Evolutionary conservation across 37 sponge, comb jelly and placozoan genomes (phyloP).

Genomic region (Cladorhizidae sp.): DNA sequence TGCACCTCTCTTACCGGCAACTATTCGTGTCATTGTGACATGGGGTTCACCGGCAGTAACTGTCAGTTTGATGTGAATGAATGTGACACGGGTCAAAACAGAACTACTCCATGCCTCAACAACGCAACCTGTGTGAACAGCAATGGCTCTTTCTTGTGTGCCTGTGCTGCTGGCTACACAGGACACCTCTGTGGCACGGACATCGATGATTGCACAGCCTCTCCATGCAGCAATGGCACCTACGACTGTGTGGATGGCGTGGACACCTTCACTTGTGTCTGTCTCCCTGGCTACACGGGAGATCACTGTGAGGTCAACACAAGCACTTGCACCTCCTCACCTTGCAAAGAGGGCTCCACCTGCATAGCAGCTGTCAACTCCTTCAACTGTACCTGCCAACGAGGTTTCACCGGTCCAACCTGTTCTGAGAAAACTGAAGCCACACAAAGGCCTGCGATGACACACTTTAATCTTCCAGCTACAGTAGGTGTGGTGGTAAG

Average conservation of each 20-base stretch:
- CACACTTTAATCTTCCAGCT: background rate
- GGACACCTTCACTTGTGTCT: slow-evolving; percentile 16
- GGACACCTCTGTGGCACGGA: slow-evolving; percentile 17
- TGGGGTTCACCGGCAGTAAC: slow-evolving; percentile 37
- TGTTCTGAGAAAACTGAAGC: background rate
- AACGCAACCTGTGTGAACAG: too few species aligned
- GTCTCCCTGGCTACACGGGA: slow-evolving; percentile 40
- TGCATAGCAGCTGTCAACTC: slow-evolving; percentile 5
- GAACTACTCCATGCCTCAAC: too few species aligned
- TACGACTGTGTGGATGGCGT: background rate
- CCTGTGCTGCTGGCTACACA: slow-evolving; percentile 41
- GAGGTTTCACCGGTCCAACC: background rate
- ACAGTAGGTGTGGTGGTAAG: slow-evolving; percentile 14
- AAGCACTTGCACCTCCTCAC: slow-evolving; percentile 29
- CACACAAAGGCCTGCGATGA: background rate
- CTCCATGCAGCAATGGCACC: slow-evolving; percentile 43
- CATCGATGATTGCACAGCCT: slow-evolving; percentile 14
- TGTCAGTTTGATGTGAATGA: slow-evolving; percentile 44
- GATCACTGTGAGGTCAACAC: slow-evolving; percentile 22
- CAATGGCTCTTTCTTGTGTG: slow-evolving; percentile 34
- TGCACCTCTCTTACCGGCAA: slow-evolving; percentile 25
- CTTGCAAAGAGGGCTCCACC: slow-evolving; percentile 37
- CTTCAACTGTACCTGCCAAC: slow-evolving; percentile 17
- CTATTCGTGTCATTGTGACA: slow-evolving; percentile 44
- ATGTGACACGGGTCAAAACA: too few species aligned